These are phyloP conservation scores for Orgyia antiqua DNA, from an alignment of 2,888 invertebrate species.

Conservation along the genomic window DNA sequence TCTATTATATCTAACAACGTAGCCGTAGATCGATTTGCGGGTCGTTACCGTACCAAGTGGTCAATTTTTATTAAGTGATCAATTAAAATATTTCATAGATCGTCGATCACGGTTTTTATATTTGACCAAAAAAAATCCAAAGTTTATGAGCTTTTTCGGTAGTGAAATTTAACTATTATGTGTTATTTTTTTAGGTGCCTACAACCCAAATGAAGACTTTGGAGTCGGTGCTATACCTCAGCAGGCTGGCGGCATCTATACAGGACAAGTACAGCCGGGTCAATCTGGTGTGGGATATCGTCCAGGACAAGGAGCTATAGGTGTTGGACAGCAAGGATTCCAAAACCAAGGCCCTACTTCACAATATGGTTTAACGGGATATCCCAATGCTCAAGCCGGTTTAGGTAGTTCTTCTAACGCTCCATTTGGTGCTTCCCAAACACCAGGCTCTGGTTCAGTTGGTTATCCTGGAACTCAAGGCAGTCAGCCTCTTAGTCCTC, in stretches of 20 bases:
- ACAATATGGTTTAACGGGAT: background rate
- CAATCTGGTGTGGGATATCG: conserved; percentile 6
- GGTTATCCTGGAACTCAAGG: conserved; percentile 8
- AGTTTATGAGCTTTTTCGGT: too few species aligned
- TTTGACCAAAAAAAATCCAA: too few species aligned
- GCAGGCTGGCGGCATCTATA: conserved; percentile 27
- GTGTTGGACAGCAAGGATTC: background rate
- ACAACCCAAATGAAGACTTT: conserved; percentile 56
- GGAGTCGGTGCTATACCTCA: conserved; percentile 17
- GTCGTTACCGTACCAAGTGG: too few species aligned
- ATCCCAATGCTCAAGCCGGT: conserved; percentile 2
- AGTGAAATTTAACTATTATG: too few species aligned
- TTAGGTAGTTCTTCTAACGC: background rate
- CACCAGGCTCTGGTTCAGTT: conserved; percentile 2
- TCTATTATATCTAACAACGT: too few species aligned
- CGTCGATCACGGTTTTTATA: too few species aligned
- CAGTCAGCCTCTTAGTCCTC: conserved; percentile 5
- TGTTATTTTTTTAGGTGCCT: conserved; percentile 59
- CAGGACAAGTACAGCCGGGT: conserved; percentile 16
- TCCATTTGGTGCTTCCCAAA: conserved; percentile 10
- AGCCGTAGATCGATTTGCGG: too few species aligned
- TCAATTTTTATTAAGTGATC: background rate
- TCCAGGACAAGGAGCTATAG: background rate
- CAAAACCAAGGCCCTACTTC: conserved; percentile 2
- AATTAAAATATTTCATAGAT: too few species aligned